A percentile compares a stretch with the other conserved stretches of the same genome.
These are phyloP conservation scores for Eupelmus urozonus DNA, from an alignment of 2,888 invertebrate species.

Conservation along the genomic window DNA sequence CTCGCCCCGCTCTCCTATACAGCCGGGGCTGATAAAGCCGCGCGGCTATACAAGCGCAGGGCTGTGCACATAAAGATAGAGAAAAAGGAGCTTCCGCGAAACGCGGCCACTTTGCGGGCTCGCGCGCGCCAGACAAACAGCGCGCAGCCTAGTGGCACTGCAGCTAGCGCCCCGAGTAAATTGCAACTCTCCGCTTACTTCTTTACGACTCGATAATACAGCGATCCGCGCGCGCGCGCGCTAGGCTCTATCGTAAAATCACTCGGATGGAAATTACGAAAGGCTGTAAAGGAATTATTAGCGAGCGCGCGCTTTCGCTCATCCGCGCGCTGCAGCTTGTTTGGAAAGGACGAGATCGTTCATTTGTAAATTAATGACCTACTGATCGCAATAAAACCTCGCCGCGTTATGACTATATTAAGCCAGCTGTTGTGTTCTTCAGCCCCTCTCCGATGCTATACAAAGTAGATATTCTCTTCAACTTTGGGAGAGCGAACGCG, in stretches of 20 bases:
- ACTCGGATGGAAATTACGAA: slow-evolving; percentile 27
- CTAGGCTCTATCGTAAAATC: slow-evolving; percentile 36
- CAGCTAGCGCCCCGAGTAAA: neutral
- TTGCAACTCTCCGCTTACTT: slow-evolving; percentile 11
- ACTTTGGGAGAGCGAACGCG: no score
- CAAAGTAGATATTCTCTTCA: no score
- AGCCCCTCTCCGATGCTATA: no score
- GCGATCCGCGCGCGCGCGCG: neutral
- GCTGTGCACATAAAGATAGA: no score
- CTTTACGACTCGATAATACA: slow-evolving; percentile 40
- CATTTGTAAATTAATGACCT: slow-evolving; percentile 21
- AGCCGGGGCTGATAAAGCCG: neutral
- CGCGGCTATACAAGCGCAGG: neutral
- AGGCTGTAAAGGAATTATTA: neutral
- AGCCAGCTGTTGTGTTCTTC: no score
- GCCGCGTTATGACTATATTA: no score
- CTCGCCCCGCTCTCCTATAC: no score
- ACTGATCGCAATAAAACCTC: no score
- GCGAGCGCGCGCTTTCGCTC: neutral
- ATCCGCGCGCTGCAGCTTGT: neutral
- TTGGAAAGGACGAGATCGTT: neutral
- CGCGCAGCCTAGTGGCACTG: neutral
- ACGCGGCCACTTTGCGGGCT: neutral
- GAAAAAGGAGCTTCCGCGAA: slow-evolving; percentile 20
- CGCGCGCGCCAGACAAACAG: neutral